Percentiles rank a stretch among this genome's conserved stretches.
Evolutionary conservation across 2,113 vertebrate genomes (phyloP).

Genomic region (Lates calcarifer): DNA sequence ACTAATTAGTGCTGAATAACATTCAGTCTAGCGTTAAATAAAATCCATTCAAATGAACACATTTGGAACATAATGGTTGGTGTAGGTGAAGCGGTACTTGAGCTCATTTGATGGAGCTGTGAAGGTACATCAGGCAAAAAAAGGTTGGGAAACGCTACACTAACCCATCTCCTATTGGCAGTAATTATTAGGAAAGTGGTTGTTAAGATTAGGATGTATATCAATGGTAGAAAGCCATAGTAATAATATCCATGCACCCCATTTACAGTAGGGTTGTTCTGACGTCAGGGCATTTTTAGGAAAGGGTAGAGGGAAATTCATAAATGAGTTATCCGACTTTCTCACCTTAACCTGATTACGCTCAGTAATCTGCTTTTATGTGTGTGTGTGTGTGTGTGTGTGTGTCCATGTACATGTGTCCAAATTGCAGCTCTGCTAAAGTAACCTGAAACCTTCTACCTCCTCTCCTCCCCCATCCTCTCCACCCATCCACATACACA

Average conservation of each 20-base stretch:
- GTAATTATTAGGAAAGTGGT: neutral
- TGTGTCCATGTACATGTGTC: conserved; percentile 19
- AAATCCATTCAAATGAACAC: neutral
- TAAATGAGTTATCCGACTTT: conserved; percentile 54
- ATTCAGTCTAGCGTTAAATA: no score
- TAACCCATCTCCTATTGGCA: neutral
- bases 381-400: neutral
- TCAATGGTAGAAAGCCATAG: neutral
- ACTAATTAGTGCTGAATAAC: no score
- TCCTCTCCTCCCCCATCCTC: neutral
- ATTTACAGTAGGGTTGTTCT: neutral
- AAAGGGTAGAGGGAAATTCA: conserved; percentile 22
- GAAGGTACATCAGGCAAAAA: neutral
- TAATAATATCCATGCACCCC: neutral
- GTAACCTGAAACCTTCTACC: conserved; percentile 51
- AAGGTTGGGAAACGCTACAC: neutral
- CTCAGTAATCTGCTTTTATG: conserved; percentile 45
- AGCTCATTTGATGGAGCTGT: neutral
- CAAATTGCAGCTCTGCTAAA: conserved; percentile 50
- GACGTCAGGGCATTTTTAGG: neutral
- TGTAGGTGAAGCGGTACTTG: neutral
- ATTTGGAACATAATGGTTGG: neutral
- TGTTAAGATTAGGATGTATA: conserved; percentile 12
- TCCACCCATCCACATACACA: conserved; percentile 21
- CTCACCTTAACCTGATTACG: conserved; percentile 65